These are phyloP conservation scores for Lithodes maja DNA, from an alignment of 2,888 invertebrate genomes.

Conservation along the genomic window DNA sequence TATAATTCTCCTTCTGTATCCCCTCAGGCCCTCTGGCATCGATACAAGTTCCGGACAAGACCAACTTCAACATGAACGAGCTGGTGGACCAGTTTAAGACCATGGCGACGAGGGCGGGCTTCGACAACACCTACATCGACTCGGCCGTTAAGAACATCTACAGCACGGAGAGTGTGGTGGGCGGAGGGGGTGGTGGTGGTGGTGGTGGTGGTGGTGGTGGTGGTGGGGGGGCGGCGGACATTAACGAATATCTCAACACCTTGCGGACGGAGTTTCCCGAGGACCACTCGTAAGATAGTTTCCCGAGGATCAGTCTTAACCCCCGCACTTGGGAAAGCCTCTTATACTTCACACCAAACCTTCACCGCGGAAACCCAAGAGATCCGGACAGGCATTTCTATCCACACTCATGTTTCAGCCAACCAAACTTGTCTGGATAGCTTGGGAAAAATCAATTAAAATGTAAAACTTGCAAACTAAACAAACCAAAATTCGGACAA, in stretches of 20 bases:
- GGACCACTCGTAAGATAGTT: conserved; percentile 30
- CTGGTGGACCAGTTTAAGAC: conserved; percentile 69
- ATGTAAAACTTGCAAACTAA: too few species aligned
- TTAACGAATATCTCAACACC: conserved; percentile 50
- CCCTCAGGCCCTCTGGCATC: conserved; percentile 68
- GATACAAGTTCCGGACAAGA: conserved; percentile 66
- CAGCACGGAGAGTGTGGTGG: conserved; percentile 59
- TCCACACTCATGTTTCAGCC: background rate
- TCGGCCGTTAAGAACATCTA: conserved; percentile 69
- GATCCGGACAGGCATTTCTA: background rate
- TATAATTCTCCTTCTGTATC: background rate
- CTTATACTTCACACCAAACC: conserved; percentile 37
- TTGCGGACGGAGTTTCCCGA: conserved; percentile 36
- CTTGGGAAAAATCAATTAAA: too few species aligned
- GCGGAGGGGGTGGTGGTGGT: conserved; percentile 2
- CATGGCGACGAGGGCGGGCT: conserved; percentile 68
- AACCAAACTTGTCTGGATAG: too few species aligned
- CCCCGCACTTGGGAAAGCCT: background rate
- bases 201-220: too few species aligned
- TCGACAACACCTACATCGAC: conserved; percentile 70
- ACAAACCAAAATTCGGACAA: too few species aligned
- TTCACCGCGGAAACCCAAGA: too few species aligned
- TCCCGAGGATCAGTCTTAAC: conserved; percentile 29
- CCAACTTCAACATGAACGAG: conserved; percentile 69
- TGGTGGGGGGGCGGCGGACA: background rate